Base-by-base conservation (phyloP, 2,797 vertebrate species). In the Acanthis flammea region DNA sequence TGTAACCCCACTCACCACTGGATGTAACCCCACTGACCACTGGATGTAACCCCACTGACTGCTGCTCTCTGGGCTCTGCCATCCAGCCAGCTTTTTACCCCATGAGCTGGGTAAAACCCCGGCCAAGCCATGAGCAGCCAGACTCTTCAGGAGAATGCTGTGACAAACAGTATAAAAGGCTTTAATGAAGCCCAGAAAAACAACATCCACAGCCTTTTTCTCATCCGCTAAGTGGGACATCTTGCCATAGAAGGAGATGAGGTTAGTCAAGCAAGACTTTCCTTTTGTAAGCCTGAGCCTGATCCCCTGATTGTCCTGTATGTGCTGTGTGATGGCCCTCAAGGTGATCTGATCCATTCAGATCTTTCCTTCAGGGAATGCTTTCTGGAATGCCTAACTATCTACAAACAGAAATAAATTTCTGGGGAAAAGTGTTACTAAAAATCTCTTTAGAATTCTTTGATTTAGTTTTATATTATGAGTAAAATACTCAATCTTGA, bases 61-160 rank as follows among this genome's bases (percentile, higher is more conserved):
- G 15, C 31, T 8, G 12, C 33, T 15, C 21, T 22, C 30, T 16
- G 24, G 12, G 18, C 9, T 3, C 0, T 0, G 23, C 6, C 25
- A 48, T 4, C 12, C 50, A 86, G 39, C 27, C 37, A 58, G 14
- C 21, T 53, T 58, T 77, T 53, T 3, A 28, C 11, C 17, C 19
- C 37, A 6, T 1, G 7, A 61, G 62, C 12, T 7, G 16, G 19
- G 14, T 4, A 27, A 39, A 18, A 14, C 28, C 13, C 17, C 0
- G 0, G 53, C 37, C 42, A 61, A 45, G 13, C 9, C 47, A 19
- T 1, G 44, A 39, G 37, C 10, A 39, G 50, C 7, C n/a, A 57
- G 24, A 10, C 37, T 75, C 5, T 55, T 7, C 55, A 55, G 42
- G 3, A 18, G 3, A 57, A 13, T 19, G 8, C 8, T 45, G 6